These are phyloP conservation scores for Daptonema setosum DNA, from an alignment of 2,888 invertebrate genomes.

Conservation along the genomic window DNA sequence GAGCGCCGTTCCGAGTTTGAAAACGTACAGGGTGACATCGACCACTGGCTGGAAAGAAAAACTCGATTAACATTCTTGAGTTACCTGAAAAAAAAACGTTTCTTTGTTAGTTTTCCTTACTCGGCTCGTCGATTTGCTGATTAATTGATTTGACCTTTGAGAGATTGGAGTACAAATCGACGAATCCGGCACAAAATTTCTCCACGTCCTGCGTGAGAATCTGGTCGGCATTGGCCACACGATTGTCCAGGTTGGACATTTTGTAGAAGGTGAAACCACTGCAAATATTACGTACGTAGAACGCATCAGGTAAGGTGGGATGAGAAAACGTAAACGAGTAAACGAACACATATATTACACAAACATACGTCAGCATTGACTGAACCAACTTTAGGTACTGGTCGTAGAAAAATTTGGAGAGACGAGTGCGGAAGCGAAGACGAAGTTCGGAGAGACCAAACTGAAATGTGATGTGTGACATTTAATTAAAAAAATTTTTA, in stretches of 20 bases:
- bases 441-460: slow-evolving; percentile 83
- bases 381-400: slow-evolving; percentile 66
- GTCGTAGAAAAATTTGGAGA: slow-evolving; percentile 63
- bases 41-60: slow-evolving; percentile 46
- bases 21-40: slow-evolving; percentile 79
- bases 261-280: slow-evolving; percentile 87
- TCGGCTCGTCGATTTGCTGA: not conserved
- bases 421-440: slow-evolving; percentile 62
- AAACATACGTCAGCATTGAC: not conserved
- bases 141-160: slow-evolving; percentile 45
- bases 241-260: slow-evolving; percentile 77
- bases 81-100: not conserved
- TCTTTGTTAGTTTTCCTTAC: not conserved
- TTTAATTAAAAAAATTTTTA: not conserved
- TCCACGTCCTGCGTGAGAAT: slow-evolving; percentile 84
- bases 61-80: no score
- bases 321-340: not conserved
- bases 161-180: slow-evolving; percentile 83
- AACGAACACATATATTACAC: not conserved
- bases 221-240: slow-evolving; percentile 86
- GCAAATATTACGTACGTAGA: slow-evolving; percentile 13
- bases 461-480: slow-evolving; percentile 24
- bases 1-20: slow-evolving; percentile 60
- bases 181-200: slow-evolving; percentile 81
- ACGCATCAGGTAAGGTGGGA: not conserved